These are phyloP conservation scores for Andrena cerasifolii DNA, from an alignment of 1,140 invertebrate genomes.

Conservation along the genomic window DNA sequence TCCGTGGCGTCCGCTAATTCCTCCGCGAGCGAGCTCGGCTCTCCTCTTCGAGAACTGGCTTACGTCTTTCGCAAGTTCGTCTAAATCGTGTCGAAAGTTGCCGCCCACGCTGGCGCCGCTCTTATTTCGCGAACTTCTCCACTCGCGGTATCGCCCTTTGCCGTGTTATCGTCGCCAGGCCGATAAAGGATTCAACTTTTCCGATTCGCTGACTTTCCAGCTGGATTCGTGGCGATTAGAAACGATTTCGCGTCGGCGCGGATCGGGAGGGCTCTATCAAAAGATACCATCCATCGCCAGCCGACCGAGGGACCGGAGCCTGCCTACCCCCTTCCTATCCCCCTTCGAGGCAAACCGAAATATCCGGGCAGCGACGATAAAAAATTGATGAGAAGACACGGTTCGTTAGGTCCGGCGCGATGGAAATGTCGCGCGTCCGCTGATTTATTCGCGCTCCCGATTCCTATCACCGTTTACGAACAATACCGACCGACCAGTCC, in stretches of 20 bases:
- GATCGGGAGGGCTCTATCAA: too few relatives aligned
- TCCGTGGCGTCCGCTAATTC: not conserved
- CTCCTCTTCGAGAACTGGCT: not conserved
- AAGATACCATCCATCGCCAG: too few relatives aligned
- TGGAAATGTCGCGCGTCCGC: constrained; percentile 4
- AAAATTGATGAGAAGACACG: constrained; percentile 2
- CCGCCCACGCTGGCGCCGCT: not conserved
- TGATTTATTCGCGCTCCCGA: constrained; percentile 19
- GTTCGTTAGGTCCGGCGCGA: constrained; percentile 1
- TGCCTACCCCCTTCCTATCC: too few relatives aligned
- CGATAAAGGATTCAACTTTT: not conserved
- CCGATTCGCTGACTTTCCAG: too few relatives aligned
- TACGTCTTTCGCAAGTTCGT: not conserved
- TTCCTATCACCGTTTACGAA: not conserved
- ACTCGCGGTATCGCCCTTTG: too few relatives aligned
- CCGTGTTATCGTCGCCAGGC: too few relatives aligned
- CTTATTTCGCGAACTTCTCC: constrained; percentile 10
- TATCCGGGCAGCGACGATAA: not conserved
- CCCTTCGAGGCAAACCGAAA: not conserved
- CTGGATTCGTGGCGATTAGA: too few relatives aligned
- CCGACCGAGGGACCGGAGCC: too few relatives aligned
- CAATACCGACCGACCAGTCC: not conserved
- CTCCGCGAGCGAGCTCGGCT: too few relatives aligned
- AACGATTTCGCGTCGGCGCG: not conserved
- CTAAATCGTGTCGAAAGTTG: not conserved